These are phyloP conservation scores for Drosophila nigromelanica DNA, from an alignment of 1,140 invertebrate species.

Conservation along the genomic window DNA sequence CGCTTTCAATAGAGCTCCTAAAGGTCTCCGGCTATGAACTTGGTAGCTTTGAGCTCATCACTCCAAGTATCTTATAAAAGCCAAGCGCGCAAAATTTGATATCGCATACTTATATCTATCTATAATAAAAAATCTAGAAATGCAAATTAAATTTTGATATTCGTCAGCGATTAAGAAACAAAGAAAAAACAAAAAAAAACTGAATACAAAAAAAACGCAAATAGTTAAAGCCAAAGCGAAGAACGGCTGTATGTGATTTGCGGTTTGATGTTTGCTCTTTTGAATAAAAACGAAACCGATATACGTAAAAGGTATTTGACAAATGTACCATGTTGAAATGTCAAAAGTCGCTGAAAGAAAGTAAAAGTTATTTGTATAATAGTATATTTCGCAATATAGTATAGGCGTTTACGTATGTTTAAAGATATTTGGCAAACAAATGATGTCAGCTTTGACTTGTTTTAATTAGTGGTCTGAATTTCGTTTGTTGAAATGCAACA, in stretches of 20 bases:
- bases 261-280: conserved; percentile 33
- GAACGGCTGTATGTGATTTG: conserved; percentile 32
- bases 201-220: conserved; percentile 19
- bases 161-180: conserved; percentile 43
- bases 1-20: conserved; percentile 8
- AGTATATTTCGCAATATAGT: conserved; percentile 4
- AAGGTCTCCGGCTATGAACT: conserved; percentile 15
- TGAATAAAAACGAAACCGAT: conserved; percentile 57
- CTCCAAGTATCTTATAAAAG: conserved; percentile 4
- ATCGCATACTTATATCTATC: conserved; percentile 52
- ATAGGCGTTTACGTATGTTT: background rate
- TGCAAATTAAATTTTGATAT: conserved; percentile 63
- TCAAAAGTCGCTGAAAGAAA: conserved; percentile 53
- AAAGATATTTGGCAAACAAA: conserved; percentile 15
- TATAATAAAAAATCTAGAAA: conserved; percentile 68
- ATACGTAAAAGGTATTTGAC: conserved; percentile 29
- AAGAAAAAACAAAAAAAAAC: conserved; percentile 18
- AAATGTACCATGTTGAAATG: conserved; percentile 25
- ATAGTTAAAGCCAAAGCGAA: conserved; percentile 19
- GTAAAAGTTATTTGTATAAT: conserved; percentile 46
- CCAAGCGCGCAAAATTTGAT: conserved; percentile 11
- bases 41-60: background rate
- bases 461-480: conserved; percentile 31
- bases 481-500: conserved; percentile 4
- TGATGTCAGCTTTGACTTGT: conserved; percentile 34